Evolutionary conservation across 2,888 invertebrate species (phyloP), one percentile per base, ranked within the genome.

Genomic region (Xestia rhomboidea): DNA sequence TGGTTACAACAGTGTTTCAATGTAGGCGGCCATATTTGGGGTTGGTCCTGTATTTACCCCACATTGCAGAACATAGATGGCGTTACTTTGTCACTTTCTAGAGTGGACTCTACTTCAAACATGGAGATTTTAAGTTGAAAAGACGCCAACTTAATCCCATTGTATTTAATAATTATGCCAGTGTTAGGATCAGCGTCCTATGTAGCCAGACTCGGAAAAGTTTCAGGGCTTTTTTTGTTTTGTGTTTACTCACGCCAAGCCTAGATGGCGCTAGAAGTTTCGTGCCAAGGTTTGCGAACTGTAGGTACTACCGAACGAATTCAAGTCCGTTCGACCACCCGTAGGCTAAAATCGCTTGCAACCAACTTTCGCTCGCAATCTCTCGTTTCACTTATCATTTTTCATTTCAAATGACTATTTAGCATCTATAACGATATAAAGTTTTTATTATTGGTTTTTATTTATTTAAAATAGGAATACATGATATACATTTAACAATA

Each of bases 51-150:
- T 27, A 21, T 34, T 60, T 41, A 51, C 4, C 6, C 46, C 27
- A 24, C 30, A 30, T 69, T 49, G n/a, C 2, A 11, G 21, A 51
- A 66, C 18, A 68, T 49, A 76, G 76, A 79, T 76, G 68, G 68
- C 68, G 49, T 66, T 60, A 21, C 54, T n/a, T 34, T 41, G 46
- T 38, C 1, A 24, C 49, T 66, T 15, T 57, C 3, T 49, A 38
- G 5, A 7, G 2, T n/a, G 27, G 30, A 46, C 13, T 54, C 2
- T 11, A 27, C 21, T 57, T 30, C 2, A 44, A 51, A 57, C 18
- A 34, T 69, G 6, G 15, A 46, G 24, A 4, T n/a, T 38, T 69
- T 27, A 41, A 70, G 13, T 51, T 18, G 10, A 7, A 18, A 18
- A 15, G 49, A 21, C 6, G 13, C 10, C 30, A 27, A 62, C n/a